Evolutionary conservation across 2,113 vertebrate species (phyloP).

Genomic region (Hippocampus barbouri): DNA sequence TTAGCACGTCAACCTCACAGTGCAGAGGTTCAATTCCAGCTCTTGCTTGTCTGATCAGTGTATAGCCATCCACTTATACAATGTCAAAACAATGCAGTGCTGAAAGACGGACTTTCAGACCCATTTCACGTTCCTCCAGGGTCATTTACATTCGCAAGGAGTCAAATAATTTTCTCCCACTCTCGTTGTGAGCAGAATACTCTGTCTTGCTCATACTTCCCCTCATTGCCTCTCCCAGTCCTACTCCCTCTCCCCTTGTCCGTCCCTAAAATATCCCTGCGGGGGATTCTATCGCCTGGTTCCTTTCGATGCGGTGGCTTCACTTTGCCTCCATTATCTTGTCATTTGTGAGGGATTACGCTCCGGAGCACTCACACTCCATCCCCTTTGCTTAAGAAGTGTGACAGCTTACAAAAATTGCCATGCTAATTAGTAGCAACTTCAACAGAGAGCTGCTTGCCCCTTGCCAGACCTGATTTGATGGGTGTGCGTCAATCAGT

Average conservation of each 20-base stretch:
- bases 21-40: no score
- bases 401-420: constrained; percentile 77
- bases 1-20: no score
- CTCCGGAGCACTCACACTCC: constrained; percentile 65
- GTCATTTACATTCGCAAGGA: constrained; percentile 8
- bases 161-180: constrained; percentile 21
- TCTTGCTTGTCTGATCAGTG: no score
- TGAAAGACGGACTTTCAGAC: constrained; percentile 1
- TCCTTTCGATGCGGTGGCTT: constrained; percentile 66
- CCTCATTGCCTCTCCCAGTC: constrained; percentile 27
- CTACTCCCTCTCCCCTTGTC: constrained; percentile 16
- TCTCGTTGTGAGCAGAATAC: constrained; percentile 36
- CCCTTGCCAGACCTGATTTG: constrained; percentile 60
- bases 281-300: constrained; percentile 67
- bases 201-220: constrained; percentile 17
- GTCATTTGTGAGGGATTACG: constrained; percentile 74
- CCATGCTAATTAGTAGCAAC: constrained; percentile 69
- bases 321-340: constrained; percentile 73
- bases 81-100: background rate
- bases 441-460: constrained; percentile 49
- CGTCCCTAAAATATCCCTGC: constrained; percentile 64
- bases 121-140: constrained; percentile 8
- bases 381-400: constrained; percentile 69
- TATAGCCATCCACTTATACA: background rate
- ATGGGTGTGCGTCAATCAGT: constrained; percentile 63